Base-by-base conservation (phyloP, 2,888 invertebrate genomes). In the Heteromurus nitidus region DNA sequence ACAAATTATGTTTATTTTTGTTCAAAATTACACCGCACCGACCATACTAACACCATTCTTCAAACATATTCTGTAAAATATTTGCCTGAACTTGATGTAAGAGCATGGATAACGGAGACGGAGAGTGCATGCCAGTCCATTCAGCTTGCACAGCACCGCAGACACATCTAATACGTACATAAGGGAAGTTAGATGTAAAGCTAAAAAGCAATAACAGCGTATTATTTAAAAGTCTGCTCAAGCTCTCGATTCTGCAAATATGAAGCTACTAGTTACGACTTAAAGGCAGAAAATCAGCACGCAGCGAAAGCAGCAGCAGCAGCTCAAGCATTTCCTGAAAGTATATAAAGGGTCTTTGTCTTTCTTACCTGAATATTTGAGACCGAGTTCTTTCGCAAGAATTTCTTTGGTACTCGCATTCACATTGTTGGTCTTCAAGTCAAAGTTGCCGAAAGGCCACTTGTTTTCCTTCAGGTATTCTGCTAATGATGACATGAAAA, bases 401-500 rank as follows among this genome's bases (percentile, higher is more conserved):
- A 93, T 92, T 65, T 92, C 91, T 86, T 91, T 91, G 87, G 94
- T 89, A 87, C 93, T 93, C 82, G 93, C 92, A 77, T 91, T 91
- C 84, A 90, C 90, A 83, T 90, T 89, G 87, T 90, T 90, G 16
- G 84, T 81, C 69, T 91, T 89, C 44, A 94, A 90, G 88, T 94
- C 94, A 89, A 93, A 93, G 5, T 92, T 92, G 0, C 90, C 89
- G 64, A 91, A 89, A 44, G 90, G 89, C 65, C 88, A 87, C n/a
- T 90, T 88, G 50, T 88, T 88, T 18, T 84, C 73, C 86, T 90
- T 91, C 18, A 92, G 86, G 75, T 90, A 90, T 86, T 93, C 91
- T 67, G 95, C 93, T 84, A 96, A 89, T 0, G 94, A 93, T 82
- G 92, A 92, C 90, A 95, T 94, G 89, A 94, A 92, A 22, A 96